phyloP scores from a whole-genome alignment of 2,113 vertebrate species.

The Aegithalos caudatus region DNA sequence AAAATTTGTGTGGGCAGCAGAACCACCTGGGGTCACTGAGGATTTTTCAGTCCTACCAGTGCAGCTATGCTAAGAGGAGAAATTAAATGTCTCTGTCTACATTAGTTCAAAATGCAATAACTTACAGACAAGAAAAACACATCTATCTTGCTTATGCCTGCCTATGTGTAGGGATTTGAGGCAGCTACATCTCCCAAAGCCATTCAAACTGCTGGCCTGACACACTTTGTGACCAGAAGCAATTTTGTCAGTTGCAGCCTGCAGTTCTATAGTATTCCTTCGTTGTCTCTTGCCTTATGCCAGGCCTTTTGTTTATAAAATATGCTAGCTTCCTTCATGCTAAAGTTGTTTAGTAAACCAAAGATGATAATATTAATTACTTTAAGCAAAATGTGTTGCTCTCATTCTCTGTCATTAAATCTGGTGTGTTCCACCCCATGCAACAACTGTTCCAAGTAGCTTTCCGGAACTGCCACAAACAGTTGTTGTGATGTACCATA shows the following conservation, averaged over 20 bases:
- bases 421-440: not conserved
- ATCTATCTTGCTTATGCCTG: not conserved
- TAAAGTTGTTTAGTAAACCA: not conserved
- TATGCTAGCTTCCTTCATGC: not conserved
- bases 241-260: not conserved
- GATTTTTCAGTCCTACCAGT: not conserved
- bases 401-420: not conserved
- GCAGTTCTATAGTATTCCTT: not conserved
- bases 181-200: not conserved
- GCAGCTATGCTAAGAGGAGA: not conserved
- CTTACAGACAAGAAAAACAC: not conserved
- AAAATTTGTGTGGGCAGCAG: not conserved
- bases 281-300: not conserved
- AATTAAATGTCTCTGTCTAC: not conserved
- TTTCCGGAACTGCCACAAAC: not conserved
- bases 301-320: not conserved
- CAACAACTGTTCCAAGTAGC: not conserved
- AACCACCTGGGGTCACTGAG: not conserved
- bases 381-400: not conserved
- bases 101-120: not conserved
- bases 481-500: not conserved
- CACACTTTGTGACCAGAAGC: not conserved
- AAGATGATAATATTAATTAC: not conserved
- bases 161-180: not conserved
- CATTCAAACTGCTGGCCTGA: not conserved